A percentile compares a stretch with the other conserved stretches of the same genome.
Evolutionary conservation across 2,113 vertebrate genomes (phyloP).

Genomic region (Numenius arquata): DNA sequence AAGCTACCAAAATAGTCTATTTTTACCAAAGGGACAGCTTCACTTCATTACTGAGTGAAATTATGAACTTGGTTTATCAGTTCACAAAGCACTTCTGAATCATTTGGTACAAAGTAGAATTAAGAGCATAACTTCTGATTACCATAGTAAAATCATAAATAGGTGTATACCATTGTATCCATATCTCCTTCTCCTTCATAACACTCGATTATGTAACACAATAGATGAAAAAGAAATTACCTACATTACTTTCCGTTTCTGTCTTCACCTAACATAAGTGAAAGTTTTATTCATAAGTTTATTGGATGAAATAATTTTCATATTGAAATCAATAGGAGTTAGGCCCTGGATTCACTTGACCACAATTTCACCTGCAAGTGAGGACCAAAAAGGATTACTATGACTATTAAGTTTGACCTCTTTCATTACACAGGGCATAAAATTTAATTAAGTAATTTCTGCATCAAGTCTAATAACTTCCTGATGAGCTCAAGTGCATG

Average conservation of each 20-base stretch:
- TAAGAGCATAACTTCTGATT: background rate
- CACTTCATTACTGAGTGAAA: background rate
- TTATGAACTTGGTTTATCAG: background rate
- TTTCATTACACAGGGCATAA: background rate
- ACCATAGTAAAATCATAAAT: background rate
- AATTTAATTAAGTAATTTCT: conserved; percentile 46
- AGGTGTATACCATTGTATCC: rapidly evolving
- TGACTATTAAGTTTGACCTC: background rate
- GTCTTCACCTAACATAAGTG: background rate
- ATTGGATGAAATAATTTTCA: background rate
- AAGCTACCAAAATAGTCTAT: background rate
- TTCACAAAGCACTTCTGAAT: background rate
- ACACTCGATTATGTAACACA: background rate
- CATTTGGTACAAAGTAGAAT: background rate
- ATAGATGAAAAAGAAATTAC: background rate
- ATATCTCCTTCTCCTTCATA: background rate
- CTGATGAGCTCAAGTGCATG: background rate
- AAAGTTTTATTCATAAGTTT: background rate
- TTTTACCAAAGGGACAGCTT: background rate
- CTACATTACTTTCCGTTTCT: background rate
- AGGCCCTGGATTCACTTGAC: background rate
- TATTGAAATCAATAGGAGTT: background rate
- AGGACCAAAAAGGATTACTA: background rate
- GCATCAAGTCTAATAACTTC: conserved; percentile 14
- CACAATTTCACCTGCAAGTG: background rate